These are phyloP conservation scores for Erebia epiphron DNA, from an alignment of 2,888 invertebrate species.

Conservation along the genomic window DNA sequence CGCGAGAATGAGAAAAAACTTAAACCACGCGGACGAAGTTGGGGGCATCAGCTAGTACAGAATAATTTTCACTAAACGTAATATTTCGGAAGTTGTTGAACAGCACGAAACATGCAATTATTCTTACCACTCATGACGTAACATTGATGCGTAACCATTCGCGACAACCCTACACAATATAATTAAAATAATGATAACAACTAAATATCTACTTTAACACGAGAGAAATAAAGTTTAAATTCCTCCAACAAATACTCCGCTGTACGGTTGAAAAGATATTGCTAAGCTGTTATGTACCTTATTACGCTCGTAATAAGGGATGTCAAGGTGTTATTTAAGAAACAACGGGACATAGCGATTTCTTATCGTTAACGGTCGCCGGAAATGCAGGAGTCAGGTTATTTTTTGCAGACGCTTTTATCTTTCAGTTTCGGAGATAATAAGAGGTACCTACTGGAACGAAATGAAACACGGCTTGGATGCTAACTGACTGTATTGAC, in stretches of 20 bases:
- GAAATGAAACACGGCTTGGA: too few species aligned
- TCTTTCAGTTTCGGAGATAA: constrained; percentile 21
- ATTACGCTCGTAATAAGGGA: constrained; percentile 3
- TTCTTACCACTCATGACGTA: constrained; percentile 4
- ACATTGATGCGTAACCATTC: constrained; percentile 6
- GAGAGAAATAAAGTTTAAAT: not conserved
- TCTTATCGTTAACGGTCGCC: constrained; percentile 37
- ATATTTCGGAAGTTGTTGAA: constrained; percentile 8
- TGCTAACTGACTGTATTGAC: too few species aligned
- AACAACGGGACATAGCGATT: constrained; percentile 33
- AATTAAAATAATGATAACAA: not conserved
- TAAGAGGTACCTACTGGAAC: not conserved
- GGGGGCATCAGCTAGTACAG: too few species aligned
- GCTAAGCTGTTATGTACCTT: constrained; percentile 19
- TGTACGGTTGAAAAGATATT: not conserved
- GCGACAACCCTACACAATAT: constrained; percentile 7
- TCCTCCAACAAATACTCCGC: not conserved
- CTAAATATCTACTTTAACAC: not conserved
- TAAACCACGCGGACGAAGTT: too few species aligned
- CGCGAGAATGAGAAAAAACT: too few species aligned
- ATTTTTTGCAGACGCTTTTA: constrained; percentile 28
- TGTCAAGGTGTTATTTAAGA: not conserved
- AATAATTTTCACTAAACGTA: not conserved
- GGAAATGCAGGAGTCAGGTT: constrained; percentile 31
- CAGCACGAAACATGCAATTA: not conserved